A percentile compares a stretch with the other conserved stretches of the same genome.
Evolutionary conservation across 2,888 invertebrate species (phyloP).

Genomic region (Nebria salina): DNA sequence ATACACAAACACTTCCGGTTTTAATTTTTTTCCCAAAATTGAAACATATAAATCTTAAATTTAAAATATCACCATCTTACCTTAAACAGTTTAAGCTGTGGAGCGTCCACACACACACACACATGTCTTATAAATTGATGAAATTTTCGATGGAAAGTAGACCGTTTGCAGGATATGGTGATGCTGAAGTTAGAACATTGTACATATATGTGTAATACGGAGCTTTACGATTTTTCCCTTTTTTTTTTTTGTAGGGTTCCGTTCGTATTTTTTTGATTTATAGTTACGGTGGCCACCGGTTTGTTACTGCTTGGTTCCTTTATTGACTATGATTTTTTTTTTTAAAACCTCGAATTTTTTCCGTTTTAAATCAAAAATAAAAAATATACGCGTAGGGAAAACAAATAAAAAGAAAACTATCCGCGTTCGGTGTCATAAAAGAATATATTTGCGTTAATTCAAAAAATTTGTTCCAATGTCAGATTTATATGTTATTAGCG

Average conservation of each 20-base stretch:
- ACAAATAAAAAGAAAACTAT: neutral
- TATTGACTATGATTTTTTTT: slow-evolving; percentile 42
- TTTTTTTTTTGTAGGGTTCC: slow-evolving; percentile 1
- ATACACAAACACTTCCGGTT: no score
- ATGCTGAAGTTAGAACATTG: neutral
- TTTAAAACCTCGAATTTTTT: slow-evolving; percentile 27
- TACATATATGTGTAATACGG: neutral
- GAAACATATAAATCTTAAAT: neutral
- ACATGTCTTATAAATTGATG: neutral
- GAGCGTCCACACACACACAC: neutral
- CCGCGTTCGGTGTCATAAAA: no score
- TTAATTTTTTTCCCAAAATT: neutral
- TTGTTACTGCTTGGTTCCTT: slow-evolving; percentile 38
- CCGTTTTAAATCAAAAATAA: slow-evolving; percentile 35
- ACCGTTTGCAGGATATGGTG: slow-evolving; percentile 6
- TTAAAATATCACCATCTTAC: neutral
- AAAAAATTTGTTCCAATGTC: no score
- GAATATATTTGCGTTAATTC: no score
- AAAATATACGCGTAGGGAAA: slow-evolving; percentile 9
- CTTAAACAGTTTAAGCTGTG: neutral
- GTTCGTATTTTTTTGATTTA: slow-evolving; percentile 42
- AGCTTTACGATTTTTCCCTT: neutral
- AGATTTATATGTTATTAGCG: no score
- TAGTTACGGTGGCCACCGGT: slow-evolving; percentile 35
- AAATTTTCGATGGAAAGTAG: neutral